A percentile compares a stretch with the other conserved stretches of the same genome.
Conservation (phyloP, 2,113 vertebrate species). For the Entelurus aequoreus region DNA sequence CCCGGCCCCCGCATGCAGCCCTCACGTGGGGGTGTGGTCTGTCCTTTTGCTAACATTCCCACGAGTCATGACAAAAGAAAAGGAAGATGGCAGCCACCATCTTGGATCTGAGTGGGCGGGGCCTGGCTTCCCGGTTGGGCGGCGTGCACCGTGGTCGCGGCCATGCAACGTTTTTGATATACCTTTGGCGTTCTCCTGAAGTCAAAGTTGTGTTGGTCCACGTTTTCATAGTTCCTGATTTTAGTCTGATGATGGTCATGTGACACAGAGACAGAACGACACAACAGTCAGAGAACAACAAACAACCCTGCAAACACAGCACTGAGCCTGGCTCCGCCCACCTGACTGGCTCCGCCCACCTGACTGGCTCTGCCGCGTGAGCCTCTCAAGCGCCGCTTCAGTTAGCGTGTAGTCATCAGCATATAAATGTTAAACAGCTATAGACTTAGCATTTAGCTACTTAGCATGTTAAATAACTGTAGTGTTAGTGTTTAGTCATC, state of each 20-base stretch:
- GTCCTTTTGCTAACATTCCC: constrained; percentile 45
- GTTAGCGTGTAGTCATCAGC: no score
- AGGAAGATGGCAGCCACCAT: constrained; percentile 74
- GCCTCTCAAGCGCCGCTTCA: no score
- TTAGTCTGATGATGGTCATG: constrained; percentile 99
- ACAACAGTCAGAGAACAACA: constrained; percentile 86
- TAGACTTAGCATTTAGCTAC: no score
- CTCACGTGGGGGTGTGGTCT: constrained; percentile 47
- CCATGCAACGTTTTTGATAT: constrained; percentile 90
- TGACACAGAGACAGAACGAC: constrained; percentile 98
- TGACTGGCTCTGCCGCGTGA: no score
- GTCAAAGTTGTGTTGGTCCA: constrained; percentile 99
- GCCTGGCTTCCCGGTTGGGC: constrained; percentile 74
- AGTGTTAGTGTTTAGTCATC: no score
- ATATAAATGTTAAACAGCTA: no score
- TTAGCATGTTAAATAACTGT: no score
- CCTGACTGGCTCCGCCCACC: no score
- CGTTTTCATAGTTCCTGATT: constrained; percentile 99
- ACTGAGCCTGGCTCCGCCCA: background rate
- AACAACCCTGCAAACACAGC: background rate
- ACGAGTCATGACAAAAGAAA: constrained; percentile 64
- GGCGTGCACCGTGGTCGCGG: constrained; percentile 87
- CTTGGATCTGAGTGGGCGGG: constrained; percentile 56
- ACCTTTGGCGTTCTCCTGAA: constrained; percentile 99
- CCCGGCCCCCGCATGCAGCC: constrained; percentile 68